These are phyloP conservation scores for Pseudocheirus occidentalis DNA, from an alignment of 2,797 vertebrate genomes.

Conservation along the genomic window DNA sequence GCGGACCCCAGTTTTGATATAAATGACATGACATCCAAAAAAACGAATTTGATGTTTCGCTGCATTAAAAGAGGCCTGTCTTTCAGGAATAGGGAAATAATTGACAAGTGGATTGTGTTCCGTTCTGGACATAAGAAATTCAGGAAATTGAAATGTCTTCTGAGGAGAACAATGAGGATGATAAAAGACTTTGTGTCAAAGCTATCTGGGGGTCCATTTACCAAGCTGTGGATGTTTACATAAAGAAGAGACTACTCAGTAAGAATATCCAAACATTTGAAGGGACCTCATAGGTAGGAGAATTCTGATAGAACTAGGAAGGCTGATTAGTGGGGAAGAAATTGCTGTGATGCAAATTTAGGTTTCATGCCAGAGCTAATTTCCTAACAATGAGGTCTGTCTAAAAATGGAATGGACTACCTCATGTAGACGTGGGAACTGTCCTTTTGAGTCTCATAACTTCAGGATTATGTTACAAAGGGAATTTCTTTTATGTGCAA, in stretches of 20 bases:
- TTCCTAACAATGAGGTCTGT: neutral
- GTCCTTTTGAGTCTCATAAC: neutral
- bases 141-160: neutral
- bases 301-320: neutral
- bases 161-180: neutral
- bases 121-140: neutral
- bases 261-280: neutral
- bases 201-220: neutral
- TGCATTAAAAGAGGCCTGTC: neutral
- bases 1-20: neutral
- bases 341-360: neutral
- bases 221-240: neutral
- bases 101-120: neutral
- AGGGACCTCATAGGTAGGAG: neutral
- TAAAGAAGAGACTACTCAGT: neutral
- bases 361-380: neutral
- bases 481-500: neutral
- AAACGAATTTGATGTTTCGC: neutral
- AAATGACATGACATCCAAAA: neutral
- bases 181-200: neutral
- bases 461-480: neutral
- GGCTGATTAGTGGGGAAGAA: neutral
- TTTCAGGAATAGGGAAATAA: neutral
- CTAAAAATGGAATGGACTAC: neutral
- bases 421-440: neutral